These are phyloP conservation scores for Sarcophaga bullata DNA, from an alignment of 1,140 invertebrate species.

Conservation along the genomic window DNA sequence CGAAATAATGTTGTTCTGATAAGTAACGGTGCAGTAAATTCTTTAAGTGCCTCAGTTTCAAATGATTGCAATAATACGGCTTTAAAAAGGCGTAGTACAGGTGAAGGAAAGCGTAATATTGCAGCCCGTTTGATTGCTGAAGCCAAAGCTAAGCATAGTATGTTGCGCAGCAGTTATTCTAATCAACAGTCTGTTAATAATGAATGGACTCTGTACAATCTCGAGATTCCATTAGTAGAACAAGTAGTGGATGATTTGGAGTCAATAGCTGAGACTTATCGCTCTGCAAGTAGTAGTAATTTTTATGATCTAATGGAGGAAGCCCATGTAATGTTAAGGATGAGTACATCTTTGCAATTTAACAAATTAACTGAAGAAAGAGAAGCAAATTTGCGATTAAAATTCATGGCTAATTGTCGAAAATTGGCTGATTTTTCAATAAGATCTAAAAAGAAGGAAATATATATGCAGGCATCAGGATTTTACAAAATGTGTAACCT, in stretches of 20 bases:
- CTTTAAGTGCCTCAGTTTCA: constrained; percentile 11
- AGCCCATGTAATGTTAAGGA: constrained; percentile 59
- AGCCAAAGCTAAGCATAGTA: constrained; percentile 60
- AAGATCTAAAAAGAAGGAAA: constrained; percentile 59
- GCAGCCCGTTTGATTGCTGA: constrained; percentile 59
- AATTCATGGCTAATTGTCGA: constrained; percentile 57
- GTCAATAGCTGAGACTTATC: constrained; percentile 73
- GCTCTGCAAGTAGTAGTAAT: constrained; percentile 68
- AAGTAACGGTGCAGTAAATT: constrained; percentile 65
- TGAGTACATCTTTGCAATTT: constrained; percentile 57
- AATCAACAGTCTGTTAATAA: constrained; percentile 51
- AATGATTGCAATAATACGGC: constrained; percentile 49
- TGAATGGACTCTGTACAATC: constrained; percentile 77
- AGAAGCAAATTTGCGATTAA: constrained; percentile 53
- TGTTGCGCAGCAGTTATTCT: constrained; percentile 53
- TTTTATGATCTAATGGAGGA: constrained; percentile 64
- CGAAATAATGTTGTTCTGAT: constrained; percentile 74
- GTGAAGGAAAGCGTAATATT: constrained; percentile 57
- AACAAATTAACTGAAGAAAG: constrained; percentile 52
- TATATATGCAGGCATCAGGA: constrained; percentile 60
- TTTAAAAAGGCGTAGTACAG: constrained; percentile 56
- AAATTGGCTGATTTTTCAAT: constrained; percentile 63
- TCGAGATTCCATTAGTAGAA: constrained; percentile 71
- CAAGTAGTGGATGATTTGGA: constrained; percentile 75
- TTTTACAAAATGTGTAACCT: constrained; percentile 64